Evolutionary conservation across 2,797 vertebrate genomes (phyloP).

Genomic region (Lacerta agilis): DNA sequence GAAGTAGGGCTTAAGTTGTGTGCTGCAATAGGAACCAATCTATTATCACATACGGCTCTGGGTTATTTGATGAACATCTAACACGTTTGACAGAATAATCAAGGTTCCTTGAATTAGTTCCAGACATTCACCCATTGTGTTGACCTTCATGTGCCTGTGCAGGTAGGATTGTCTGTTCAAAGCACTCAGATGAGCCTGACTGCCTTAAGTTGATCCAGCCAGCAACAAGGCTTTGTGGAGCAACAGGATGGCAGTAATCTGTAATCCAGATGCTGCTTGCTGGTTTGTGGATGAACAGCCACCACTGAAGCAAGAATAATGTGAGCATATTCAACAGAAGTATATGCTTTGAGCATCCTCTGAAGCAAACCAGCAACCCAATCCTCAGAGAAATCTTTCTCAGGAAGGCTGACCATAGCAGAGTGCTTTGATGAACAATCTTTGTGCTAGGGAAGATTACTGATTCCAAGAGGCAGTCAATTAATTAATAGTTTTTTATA

Average conservation of each 20-base stretch:
- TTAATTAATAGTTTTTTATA: constrained; percentile 56
- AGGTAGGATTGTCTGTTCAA: not conserved
- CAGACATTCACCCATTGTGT: too few species aligned
- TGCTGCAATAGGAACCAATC: not conserved
- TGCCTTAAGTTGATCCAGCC: not conserved
- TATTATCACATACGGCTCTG: not conserved
- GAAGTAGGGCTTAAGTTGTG: not conserved
- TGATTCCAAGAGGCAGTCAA: constrained; percentile 40
- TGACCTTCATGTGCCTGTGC: not conserved
- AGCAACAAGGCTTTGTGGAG: not conserved
- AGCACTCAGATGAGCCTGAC: not conserved
- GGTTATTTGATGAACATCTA: not conserved
- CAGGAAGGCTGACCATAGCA: not conserved
- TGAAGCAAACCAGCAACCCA: not conserved
- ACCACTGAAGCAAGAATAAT: not conserved
- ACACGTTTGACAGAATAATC: not conserved
- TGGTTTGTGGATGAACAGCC: not conserved
- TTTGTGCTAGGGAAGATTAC: constrained; percentile 19
- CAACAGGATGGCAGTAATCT: not conserved
- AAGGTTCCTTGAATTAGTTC: not conserved
- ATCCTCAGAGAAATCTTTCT: not conserved
- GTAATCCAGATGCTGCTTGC: not conserved
- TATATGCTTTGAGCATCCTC: not conserved
- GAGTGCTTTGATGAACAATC: constrained; percentile 17
- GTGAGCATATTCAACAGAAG: not conserved